These are phyloP conservation scores for Sibirionetta formosa DNA, from an alignment of 2,797 vertebrate species.

Conservation along the genomic window DNA sequence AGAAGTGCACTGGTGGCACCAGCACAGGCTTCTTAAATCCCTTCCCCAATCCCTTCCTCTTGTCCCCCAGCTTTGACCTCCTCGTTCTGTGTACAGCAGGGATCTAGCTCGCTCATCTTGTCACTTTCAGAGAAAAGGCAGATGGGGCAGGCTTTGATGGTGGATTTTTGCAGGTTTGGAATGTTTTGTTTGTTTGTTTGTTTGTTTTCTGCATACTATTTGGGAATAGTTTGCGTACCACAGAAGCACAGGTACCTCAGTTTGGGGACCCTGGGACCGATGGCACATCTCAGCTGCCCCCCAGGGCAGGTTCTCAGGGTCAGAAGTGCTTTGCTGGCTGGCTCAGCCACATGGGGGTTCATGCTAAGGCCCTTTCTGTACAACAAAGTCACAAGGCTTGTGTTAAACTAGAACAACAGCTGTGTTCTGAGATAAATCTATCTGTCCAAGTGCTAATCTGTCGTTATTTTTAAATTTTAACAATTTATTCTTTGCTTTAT, in stretches of 20 bases:
- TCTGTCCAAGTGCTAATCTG: not conserved
- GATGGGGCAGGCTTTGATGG: not conserved
- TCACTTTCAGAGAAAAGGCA: not conserved
- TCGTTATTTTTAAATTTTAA: not conserved
- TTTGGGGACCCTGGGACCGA: not conserved
- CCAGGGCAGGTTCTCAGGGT: not conserved
- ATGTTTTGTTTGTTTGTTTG: not conserved
- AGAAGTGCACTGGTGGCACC: not conserved
- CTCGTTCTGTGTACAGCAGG: not conserved
- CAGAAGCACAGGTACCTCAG: not conserved
- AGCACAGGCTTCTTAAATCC: not conserved
- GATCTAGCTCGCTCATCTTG: not conserved
- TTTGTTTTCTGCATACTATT: not conserved
- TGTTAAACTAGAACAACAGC: not conserved
- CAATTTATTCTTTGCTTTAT: not conserved
- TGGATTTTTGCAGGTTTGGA: not conserved
- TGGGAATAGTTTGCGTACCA: not conserved
- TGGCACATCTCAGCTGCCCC: not conserved
- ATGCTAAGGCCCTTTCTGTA: not conserved
- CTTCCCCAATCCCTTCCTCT: not conserved
- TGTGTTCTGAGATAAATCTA: not conserved
- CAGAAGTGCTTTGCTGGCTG: conserved; percentile 29
- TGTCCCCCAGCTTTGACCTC: not conserved
- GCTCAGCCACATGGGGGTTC: not conserved
- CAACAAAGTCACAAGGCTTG: not conserved